Evolutionary conservation across 2,113 vertebrate genomes (phyloP).

Genomic region (Probosciger aterrimus): DNA sequence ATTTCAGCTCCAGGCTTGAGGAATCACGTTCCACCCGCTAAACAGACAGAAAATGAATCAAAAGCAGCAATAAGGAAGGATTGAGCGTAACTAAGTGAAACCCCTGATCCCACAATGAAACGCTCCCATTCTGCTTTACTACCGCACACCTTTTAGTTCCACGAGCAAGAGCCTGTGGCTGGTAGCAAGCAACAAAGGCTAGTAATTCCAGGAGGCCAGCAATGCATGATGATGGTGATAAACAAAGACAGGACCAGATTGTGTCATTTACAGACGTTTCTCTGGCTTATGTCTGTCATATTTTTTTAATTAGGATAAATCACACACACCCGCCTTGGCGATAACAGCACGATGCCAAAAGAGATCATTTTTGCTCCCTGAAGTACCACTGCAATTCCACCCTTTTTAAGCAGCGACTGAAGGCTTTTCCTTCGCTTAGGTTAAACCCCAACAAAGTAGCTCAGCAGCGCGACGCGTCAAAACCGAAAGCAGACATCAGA

Average conservation of each 20-base stretch:
- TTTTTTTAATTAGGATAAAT: conserved; percentile 71
- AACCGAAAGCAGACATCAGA: background rate
- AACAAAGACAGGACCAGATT: conserved; percentile 62
- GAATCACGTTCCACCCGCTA: background rate
- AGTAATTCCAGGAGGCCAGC: conserved; percentile 51
- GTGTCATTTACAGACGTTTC: conserved; percentile 63
- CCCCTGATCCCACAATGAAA: background rate
- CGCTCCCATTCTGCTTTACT: background rate
- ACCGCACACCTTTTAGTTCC: background rate
- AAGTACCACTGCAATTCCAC: background rate
- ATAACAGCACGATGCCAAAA: conserved; percentile 48
- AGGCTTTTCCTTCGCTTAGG: conserved; percentile 52
- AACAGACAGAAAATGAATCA: background rate
- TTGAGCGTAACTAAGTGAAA: background rate
- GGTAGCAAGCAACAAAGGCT: conserved; percentile 31
- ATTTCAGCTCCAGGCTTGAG: background rate
- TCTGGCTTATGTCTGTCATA: conserved; percentile 60
- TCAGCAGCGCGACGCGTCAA: background rate
- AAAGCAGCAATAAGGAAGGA: background rate
- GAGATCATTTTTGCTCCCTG: conserved; percentile 51
- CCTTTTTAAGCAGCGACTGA: conserved; percentile 23
- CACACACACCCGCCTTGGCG: background rate
- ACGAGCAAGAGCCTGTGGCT: background rate
- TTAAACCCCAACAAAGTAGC: conserved; percentile 56
- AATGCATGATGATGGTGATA: conserved; percentile 7